These are phyloP conservation scores for Rhabdomys pumilio DNA, from an alignment of 2,797 vertebrate species.

Conservation along the genomic window DNA sequence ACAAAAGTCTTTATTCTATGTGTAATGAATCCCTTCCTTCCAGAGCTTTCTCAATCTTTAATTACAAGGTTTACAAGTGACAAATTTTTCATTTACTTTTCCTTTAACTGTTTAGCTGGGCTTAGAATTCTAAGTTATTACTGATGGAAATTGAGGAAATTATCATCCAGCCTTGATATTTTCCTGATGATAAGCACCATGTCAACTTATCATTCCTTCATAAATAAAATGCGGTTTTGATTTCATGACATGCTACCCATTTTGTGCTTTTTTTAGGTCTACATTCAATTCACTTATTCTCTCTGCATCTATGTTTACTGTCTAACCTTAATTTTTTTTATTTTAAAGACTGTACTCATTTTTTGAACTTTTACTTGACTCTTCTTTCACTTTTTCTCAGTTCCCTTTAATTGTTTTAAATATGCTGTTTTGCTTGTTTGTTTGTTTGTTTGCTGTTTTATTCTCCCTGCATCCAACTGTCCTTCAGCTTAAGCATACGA, in stretches of 20 bases:
- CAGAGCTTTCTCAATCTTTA: neutral
- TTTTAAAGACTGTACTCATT: neutral
- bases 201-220: conserved; percentile 15
- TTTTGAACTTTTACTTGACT: neutral
- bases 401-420: conserved; percentile 11
- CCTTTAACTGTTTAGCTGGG: conserved; percentile 3
- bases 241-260: neutral
- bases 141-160: conserved; percentile 45
- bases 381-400: conserved; percentile 41
- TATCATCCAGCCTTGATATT: conserved; percentile 3
- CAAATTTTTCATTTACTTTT: neutral
- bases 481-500: neutral
- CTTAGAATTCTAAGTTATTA: conserved; percentile 23
- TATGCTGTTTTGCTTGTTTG: neutral
- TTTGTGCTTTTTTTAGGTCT: conserved; percentile 13
- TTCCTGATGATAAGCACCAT: neutral
- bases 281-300: conserved; percentile 44
- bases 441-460: neutral
- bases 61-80: neutral
- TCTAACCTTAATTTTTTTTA: conserved; percentile 37
- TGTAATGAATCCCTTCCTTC: neutral
- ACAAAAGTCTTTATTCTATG: neutral
- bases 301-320: conserved; percentile 44
- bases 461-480: neutral
- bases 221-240: conserved; percentile 13